Percentiles rank a stretch among this genome's conserved stretches.
phyloP scores from a whole-genome alignment of 1,140 invertebrate species.

The Dreissena rostriformis region DNA sequence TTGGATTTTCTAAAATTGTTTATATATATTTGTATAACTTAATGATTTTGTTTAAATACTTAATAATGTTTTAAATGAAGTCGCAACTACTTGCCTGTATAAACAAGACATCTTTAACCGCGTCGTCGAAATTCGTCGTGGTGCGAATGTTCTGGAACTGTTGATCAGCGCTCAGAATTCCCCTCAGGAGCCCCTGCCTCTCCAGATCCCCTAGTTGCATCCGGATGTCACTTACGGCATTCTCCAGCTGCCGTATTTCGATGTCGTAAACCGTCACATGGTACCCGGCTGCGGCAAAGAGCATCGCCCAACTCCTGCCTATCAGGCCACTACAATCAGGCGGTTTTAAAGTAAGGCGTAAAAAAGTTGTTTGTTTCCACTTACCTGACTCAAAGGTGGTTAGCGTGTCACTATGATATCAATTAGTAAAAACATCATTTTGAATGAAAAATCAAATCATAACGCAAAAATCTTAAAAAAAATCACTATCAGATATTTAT shows the following conservation, averaged over 20 bases:
- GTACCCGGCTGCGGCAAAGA: slow-evolving; percentile 96
- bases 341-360: no score
- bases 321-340: slow-evolving; percentile 90
- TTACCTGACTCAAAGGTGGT: no score
- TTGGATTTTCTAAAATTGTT: no score
- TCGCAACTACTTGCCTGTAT: slow-evolving; percentile 85
- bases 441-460: no score
- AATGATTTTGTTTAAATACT: no score
- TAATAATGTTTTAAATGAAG: no score
- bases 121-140: slow-evolving; percentile 74
- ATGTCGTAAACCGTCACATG: slow-evolving; percentile 93
- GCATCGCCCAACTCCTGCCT: slow-evolving; percentile 96
- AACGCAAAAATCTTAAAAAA: no score
- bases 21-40: no score
- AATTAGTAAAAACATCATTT: no score
- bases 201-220: slow-evolving; percentile 88
- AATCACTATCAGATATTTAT: no score
- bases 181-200: slow-evolving; percentile 85
- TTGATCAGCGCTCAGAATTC: slow-evolving; percentile 87
- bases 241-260: slow-evolving; percentile 86
- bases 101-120: slow-evolving; percentile 86
- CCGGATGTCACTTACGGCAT: slow-evolving; percentile 88
- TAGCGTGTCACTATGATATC: no score
- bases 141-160: slow-evolving; percentile 88
- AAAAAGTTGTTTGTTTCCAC: no score